Percentiles rank a stretch among this genome's conserved stretches.
Evolutionary conservation across 2,888 invertebrate species (phyloP).

Genomic region (Leucophenga maculata): DNA sequence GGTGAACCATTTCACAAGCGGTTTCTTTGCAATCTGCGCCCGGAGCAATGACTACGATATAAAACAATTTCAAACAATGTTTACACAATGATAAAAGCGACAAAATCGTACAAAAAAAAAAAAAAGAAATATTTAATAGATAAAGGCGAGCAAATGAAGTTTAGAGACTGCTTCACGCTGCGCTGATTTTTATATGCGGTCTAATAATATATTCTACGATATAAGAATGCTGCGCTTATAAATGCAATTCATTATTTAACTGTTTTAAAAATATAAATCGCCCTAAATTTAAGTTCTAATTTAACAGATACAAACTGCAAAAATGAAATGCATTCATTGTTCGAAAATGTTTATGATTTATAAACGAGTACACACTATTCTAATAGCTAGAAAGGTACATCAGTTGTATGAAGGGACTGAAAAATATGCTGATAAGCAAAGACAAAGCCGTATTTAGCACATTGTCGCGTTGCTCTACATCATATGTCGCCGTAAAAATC

Average conservation of each 20-base stretch:
- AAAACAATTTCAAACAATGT: conserved; percentile 16
- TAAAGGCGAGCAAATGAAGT: conserved; percentile 2
- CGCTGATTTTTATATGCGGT: conserved; percentile 15
- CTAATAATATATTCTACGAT: not conserved
- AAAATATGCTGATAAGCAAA: not conserved
- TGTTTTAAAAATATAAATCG: not conserved
- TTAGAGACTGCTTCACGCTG: not conserved
- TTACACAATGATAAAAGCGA: conserved; percentile 21
- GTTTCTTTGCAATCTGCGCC: too few species aligned
- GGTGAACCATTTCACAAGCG: not conserved
- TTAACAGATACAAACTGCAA: not conserved
- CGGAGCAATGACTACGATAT: not conserved
- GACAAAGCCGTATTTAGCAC: not conserved
- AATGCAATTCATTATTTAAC: conserved; percentile 2
- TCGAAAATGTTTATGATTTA: not conserved
- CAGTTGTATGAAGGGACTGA: not conserved
- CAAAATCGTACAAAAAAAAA: not conserved
- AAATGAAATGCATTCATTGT: not conserved
- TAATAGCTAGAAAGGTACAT: not conserved
- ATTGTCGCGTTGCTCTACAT: not conserved
- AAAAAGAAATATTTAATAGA: conserved; percentile 10
- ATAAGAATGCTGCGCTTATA: too few species aligned
- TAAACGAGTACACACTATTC: not conserved
- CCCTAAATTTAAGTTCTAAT: conserved; percentile 14
- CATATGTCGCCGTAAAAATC: not conserved